Evolutionary conservation across 2,797 vertebrate species (phyloP).

Genomic region (Jordanella pulchra): DNA sequence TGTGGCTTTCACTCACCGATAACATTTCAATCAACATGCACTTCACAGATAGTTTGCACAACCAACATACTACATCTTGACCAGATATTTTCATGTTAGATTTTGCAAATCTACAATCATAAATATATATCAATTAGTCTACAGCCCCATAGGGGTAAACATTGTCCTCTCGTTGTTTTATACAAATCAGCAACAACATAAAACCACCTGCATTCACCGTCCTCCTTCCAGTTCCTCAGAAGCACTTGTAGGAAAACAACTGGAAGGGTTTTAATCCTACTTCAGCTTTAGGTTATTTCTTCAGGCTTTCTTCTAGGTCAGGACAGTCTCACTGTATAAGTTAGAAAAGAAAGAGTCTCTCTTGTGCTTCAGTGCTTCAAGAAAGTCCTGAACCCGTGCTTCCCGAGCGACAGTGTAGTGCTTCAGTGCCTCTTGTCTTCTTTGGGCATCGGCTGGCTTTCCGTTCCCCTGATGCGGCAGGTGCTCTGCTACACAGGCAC

Average conservation of each 20-base stretch:
- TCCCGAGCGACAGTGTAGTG: slow-evolving; percentile 83
- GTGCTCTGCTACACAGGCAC: slow-evolving; percentile 81
- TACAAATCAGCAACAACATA: slow-evolving; percentile 53
- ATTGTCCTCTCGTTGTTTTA: slow-evolving; percentile 49
- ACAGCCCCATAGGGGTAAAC: slow-evolving; percentile 84
- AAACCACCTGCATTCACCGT: slow-evolving; percentile 16
- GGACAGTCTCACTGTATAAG: slow-evolving; percentile 57
- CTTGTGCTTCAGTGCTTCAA: slow-evolving; percentile 88
- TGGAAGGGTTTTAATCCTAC: slow-evolving; percentile 35
- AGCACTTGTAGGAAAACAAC: slow-evolving; percentile 52
- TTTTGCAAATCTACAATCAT: slow-evolving; percentile 71
- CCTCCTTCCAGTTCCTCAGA: slow-evolving; percentile 42
- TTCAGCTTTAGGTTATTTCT: slow-evolving; percentile 34
- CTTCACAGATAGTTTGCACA: slow-evolving; percentile 47
- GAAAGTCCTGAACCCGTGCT: slow-evolving; percentile 88
- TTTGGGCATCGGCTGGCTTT: slow-evolving; percentile 76
- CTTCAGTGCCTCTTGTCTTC: slow-evolving; percentile 81
- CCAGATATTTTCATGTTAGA: slow-evolving; percentile 61
- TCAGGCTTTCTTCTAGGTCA: slow-evolving; percentile 47
- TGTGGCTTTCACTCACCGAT: slow-evolving; percentile 17
- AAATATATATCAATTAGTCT: slow-evolving; percentile 73
- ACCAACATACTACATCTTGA: slow-evolving; percentile 69
- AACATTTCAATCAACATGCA: slow-evolving; percentile 61
- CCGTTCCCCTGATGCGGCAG: slow-evolving; percentile 82
- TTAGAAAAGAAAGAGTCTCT: slow-evolving; percentile 81